Evolutionary conservation across 2,797 vertebrate species (phyloP).

Genomic region (Pristis pectinata): DNA sequence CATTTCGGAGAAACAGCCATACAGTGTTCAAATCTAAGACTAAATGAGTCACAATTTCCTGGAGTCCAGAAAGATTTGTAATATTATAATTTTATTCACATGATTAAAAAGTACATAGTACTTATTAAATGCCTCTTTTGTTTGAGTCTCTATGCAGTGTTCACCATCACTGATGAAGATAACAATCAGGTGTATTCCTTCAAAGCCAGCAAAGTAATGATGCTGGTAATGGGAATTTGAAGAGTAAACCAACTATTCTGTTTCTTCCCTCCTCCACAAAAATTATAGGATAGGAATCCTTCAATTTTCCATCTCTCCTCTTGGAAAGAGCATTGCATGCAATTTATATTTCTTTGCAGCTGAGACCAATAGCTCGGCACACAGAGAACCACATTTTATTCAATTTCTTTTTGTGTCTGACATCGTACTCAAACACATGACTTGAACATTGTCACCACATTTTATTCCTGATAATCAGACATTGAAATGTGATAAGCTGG

Average conservation of each 20-base stretch:
- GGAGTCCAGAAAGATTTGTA: not conserved
- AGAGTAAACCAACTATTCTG: not conserved
- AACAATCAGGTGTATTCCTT: not conserved
- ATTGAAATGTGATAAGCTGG: not conserved
- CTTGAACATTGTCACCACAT: not conserved
- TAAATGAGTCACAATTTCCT: not conserved
- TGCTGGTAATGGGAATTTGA: not conserved
- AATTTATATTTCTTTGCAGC: not conserved
- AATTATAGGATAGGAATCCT: not conserved
- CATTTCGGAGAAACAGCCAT: not conserved
- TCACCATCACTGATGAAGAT: not conserved
- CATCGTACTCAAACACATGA: not conserved
- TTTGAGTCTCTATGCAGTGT: not conserved
- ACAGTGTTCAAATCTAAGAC: not conserved
- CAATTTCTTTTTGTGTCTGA: not conserved
- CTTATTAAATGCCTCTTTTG: not conserved
- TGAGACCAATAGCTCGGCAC: too few relatives aligned
- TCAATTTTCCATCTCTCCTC: not conserved
- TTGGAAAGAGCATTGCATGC: not conserved
- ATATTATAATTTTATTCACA: not conserved
- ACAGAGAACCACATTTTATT: not conserved
- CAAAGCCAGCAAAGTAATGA: not conserved
- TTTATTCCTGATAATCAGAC: not conserved
- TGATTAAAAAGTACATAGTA: not conserved
- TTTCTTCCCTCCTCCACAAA: too few relatives aligned